Conservation (phyloP, 2,113 vertebrate species). For the Ariopsis seemanni region DNA sequence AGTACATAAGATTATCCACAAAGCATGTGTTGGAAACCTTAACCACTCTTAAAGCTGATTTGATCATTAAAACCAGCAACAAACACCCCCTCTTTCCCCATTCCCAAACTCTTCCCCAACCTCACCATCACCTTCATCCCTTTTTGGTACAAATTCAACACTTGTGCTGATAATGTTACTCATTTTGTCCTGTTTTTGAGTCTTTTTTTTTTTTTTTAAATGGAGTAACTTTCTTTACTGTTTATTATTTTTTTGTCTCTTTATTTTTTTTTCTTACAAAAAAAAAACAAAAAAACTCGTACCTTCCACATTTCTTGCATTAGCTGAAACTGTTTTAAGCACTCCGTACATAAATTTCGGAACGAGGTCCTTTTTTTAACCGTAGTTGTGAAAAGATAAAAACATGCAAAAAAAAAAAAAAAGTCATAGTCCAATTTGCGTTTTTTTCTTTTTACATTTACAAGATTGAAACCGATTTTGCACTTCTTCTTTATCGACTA, state of each 20-base stretch:
- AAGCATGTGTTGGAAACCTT: constrained; percentile 86
- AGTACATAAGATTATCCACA: constrained; percentile 95
- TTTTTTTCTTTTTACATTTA: constrained; percentile 80
- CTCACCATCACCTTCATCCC: constrained; percentile 65
- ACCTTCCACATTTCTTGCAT: constrained; percentile 86
- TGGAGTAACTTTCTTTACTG: constrained; percentile 27
- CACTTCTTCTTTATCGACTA: constrained; percentile 94
- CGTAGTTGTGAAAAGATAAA: constrained; percentile 89
- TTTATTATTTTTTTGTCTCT: constrained; percentile 52
- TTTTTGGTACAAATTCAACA: constrained; percentile 99
- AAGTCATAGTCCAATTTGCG: constrained; percentile 90
- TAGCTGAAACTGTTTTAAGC: constrained; percentile 78
- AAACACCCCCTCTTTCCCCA: neutral
- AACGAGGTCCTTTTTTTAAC: constrained; percentile 72
- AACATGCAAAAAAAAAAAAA: constrained; percentile 95
- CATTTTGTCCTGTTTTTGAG: constrained; percentile 57
- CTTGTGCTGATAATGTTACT: constrained; percentile 91
- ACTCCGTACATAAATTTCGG: constrained; percentile 16
- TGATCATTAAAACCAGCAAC: constrained; percentile 76
- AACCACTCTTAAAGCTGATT: constrained; percentile 89
- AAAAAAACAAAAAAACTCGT: constrained; percentile 67
- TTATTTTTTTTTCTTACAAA: constrained; percentile 69
- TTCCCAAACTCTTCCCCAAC: neutral
- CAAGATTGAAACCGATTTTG: constrained; percentile 88
- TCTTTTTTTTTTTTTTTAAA: constrained; percentile 47